Conservation (phyloP, 2,113 vertebrate genomes). For the Chamaea fasciata region DNA sequence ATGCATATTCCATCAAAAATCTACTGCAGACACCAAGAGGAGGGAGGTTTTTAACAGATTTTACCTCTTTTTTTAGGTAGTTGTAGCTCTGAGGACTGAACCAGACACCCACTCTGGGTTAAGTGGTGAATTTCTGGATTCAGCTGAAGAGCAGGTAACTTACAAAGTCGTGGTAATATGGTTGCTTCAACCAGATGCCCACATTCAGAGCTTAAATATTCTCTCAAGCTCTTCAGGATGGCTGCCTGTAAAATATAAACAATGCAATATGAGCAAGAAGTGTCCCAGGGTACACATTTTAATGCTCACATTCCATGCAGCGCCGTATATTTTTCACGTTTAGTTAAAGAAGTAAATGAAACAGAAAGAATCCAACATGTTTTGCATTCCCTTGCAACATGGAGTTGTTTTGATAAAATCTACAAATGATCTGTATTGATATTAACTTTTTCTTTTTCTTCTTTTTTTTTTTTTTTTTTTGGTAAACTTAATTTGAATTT, state of each 20-base stretch:
- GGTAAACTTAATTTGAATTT: conserved; percentile 77
- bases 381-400: conserved; percentile 38
- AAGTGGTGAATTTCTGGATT: not conserved
- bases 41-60: not conserved
- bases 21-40: accelerated
- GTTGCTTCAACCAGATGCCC: not conserved
- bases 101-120: not conserved
- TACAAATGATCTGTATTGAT: conserved; percentile 63
- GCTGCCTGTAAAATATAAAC: conserved; percentile 45
- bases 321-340: conserved; percentile 43
- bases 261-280: conserved; percentile 46
- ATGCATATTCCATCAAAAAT: not conserved
- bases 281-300: conserved; percentile 60
- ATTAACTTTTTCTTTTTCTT: conserved; percentile 3
- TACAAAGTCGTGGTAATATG: not conserved
- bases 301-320: conserved; percentile 54
- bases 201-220: conserved; percentile 38
- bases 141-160: not conserved
- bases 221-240: conserved; percentile 26
- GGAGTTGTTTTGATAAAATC: conserved; percentile 60
- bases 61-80: not conserved
- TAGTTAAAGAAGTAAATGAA: conserved; percentile 41
- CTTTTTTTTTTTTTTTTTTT: not conserved
- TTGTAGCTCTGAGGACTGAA: not conserved
- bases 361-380: conserved; percentile 33